A percentile compares a stretch with the other conserved stretches of the same genome.
Evolutionary conservation across 2,797 vertebrate genomes (phyloP).

Genomic region (Prionace glauca): DNA sequence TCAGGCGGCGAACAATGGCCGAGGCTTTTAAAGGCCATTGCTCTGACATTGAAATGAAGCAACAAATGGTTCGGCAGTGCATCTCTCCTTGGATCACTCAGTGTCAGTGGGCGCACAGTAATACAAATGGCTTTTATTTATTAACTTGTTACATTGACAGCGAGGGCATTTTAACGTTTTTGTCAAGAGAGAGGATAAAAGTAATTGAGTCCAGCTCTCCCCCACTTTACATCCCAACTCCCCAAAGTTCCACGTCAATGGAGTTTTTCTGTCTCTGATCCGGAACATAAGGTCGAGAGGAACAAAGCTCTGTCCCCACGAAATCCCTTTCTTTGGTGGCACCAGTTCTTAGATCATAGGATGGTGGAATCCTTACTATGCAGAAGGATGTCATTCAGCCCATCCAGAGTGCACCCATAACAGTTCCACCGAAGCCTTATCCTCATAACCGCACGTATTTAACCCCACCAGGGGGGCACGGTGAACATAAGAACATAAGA

Average conservation of each 20-base stretch:
- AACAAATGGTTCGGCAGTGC: conserved; percentile 77
- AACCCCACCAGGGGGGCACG: no score
- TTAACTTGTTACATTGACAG: conserved; percentile 74
- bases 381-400: no score
- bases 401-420: no score
- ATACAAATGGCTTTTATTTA: conserved; percentile 88
- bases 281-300: conserved; percentile 50
- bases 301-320: no score
- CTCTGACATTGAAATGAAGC: conserved; percentile 86
- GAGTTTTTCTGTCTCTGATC: conserved; percentile 56
- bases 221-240: conserved; percentile 56
- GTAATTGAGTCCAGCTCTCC: conserved; percentile 50
- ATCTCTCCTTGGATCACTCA: conserved; percentile 63
- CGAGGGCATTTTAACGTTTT: conserved; percentile 78
- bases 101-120: conserved; percentile 50
- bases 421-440: no score
- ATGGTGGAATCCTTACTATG: no score
- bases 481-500: no score
- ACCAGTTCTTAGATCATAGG: no score
- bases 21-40: conserved; percentile 82
- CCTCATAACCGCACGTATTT: no score
- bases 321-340: neutral
- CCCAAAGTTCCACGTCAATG: conserved; percentile 56
- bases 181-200: conserved; percentile 43
- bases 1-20: conserved; percentile 76